Conservation (phyloP, 2,113 vertebrate genomes). For the Spea bombifrons region DNA sequence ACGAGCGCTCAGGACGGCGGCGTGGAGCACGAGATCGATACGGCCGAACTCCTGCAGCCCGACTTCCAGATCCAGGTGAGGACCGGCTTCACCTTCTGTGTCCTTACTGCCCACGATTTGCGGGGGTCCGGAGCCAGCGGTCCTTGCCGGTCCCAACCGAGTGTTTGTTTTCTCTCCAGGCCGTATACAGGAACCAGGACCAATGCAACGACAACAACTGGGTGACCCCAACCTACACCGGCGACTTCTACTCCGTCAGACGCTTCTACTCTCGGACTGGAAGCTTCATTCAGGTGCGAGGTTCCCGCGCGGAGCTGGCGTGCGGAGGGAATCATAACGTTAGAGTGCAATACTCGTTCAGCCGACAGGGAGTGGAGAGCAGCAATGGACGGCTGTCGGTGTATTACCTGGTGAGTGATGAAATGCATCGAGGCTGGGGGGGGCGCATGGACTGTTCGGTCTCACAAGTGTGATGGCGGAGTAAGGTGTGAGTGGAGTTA, state of each 20-base stretch:
- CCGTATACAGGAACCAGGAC: conserved; percentile 46
- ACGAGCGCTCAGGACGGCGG: conserved; percentile 57
- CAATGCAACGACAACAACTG: conserved; percentile 56
- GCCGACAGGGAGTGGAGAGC: conserved; percentile 46
- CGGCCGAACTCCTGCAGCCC: conserved; percentile 41
- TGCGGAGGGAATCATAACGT: conserved; percentile 53
- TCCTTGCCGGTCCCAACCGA: neutral
- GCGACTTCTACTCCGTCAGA: conserved; percentile 23
- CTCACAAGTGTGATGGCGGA: no score
- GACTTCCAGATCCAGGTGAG: conserved; percentile 3
- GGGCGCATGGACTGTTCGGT: neutral
- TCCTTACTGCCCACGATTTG: no score
- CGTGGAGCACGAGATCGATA: conserved; percentile 60
- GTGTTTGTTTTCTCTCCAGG: conserved; percentile 50
- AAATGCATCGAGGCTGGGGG: neutral
- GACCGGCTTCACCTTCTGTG: neutral
- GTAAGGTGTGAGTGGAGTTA: no score
- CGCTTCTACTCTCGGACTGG: conserved; percentile 64
- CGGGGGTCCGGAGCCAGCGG: neutral
- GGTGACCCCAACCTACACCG: conserved; percentile 41
- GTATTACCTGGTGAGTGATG: conserved; percentile 61
- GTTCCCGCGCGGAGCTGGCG: conserved; percentile 51
- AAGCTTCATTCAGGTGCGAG: conserved; percentile 62
- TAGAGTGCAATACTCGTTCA: conserved; percentile 57
- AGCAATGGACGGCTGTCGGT: conserved; percentile 46